Evolutionary conservation across 2,113 vertebrate genomes (phyloP), one percentile per base, ranked within the genome.

Genomic region (Brachypodius melanocephalos): DNA sequence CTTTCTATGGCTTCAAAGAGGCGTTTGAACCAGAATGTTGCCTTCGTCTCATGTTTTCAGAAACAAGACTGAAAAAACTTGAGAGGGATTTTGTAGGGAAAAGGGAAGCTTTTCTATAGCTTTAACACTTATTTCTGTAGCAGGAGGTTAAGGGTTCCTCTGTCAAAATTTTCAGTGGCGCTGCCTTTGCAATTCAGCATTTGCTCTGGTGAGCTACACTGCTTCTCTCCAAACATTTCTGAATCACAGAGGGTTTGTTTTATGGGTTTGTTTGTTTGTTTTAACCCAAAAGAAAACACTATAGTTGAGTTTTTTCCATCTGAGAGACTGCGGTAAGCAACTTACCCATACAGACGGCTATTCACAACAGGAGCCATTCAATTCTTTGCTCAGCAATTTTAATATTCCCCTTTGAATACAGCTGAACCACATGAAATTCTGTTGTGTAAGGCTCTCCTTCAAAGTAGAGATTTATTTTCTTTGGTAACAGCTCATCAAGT

Each of bases 401-500:
- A 81, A 87, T 84, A 86, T 75, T 89, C 89, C 84, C 17, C 69
- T 96, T 63, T 59, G 69, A 96, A 89, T 79, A 75, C 74, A 85
- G 87, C 93, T 82, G 91, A 96, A 85, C 81, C 85, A 72, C 85
- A 87, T 32, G 87, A 59, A 95, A 89, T 93, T 90, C 89, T 78
- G 69, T 95, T 95, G 93, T 82, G 80, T 87, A 95, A 91, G 87
- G 89, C 80, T 85, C 76, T 85, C 72, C 92, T 86, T 94, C 83
- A 59, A 92, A 90, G 73, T 6, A 46, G 57, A 78, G 89, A 89
- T 94, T 95, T 95, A 85, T 94, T 94, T 89, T 79, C 87, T 89
- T 92, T 88, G 77, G 94, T 96, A 87, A 91, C 91, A 94, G 74
- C 91, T 91, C 89, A 65, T 94, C 57, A 61, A 79, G 91, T 92